Evolutionary conservation across 2,113 vertebrate genomes (phyloP), one percentile per base, ranked within the genome.

Genomic region (Cyphomyrus discorhynchus): DNA sequence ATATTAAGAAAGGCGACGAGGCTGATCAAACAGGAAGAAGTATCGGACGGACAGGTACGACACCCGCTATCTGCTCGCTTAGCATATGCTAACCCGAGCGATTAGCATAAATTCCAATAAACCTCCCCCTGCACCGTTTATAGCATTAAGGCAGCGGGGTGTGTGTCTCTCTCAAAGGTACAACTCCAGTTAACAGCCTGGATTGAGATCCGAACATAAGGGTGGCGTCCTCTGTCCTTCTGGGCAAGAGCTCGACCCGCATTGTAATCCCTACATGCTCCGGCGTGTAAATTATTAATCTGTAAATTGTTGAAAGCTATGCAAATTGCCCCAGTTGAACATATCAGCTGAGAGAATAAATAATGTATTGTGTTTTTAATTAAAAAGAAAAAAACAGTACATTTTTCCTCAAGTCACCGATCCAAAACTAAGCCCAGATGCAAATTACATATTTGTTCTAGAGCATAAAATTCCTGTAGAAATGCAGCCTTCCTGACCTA

Each of bases 301-400:
- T 27, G 47, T 50, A 47, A 84, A 86, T 50, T 86, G 83, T 86
- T 86, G 47, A 87, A 87, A 56, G 85, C 6, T 87, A 35, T 52
- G 85, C 85, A 87, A 56, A 87, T 56, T 87, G 85, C 50, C 17
- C 27, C 50, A 50, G 85, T 53, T 87, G 85, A 35, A 53, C 24
- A 39, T 87, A 53, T 53, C 85, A 87, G 27, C 85, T 87, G 15
- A 56, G 85, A 24, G 47, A 86, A 86, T 86, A 86, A 86, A 86
- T 86, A 86, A 86, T 86, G 84, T 86, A 86, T 86, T 11, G 13
- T 50, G 84, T 46, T 47, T 86, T 27, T 50, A 70, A 70, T 86
- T 46, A 42, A 42, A 82, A 45, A 45, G 3, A 82, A 42, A 82
- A 35, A 45, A 17, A 42, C 8, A 45, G 3, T 13, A 13, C 62